Conservation (phyloP, 1,140 invertebrate genomes). For the Drosophila willistoni region DNA sequence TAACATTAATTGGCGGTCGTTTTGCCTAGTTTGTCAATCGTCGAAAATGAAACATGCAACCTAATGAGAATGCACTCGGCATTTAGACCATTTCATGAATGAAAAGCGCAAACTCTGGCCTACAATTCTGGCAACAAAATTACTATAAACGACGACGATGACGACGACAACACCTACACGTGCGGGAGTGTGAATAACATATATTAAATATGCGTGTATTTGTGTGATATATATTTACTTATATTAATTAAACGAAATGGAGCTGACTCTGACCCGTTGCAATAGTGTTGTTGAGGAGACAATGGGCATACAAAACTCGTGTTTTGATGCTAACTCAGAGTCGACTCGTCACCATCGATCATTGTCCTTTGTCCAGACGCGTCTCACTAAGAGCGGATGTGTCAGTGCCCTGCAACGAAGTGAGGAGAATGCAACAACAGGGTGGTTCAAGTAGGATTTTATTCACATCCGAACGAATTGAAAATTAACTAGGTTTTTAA, state of each 20-base stretch:
- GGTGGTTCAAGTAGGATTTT: slow-evolving; percentile 56
- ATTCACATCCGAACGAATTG: neutral
- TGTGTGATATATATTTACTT: too few species aligned
- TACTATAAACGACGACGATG: neutral
- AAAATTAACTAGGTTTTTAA: neutral
- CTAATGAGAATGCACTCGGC: slow-evolving; percentile 51
- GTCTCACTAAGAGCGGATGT: slow-evolving; percentile 70
- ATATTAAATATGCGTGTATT: neutral
- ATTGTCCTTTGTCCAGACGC: slow-evolving; percentile 65
- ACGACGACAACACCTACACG: neutral
- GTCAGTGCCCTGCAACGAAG: slow-evolving; percentile 57
- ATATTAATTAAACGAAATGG: slow-evolving; percentile 37
- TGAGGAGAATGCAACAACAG: slow-evolving; percentile 30
- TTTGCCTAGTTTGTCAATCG: slow-evolving; percentile 4
- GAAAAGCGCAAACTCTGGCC: slow-evolving; percentile 33
- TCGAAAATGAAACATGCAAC: slow-evolving; percentile 10
- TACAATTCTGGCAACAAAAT: neutral
- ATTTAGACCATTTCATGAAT: slow-evolving; percentile 19
- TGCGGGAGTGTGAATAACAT: neutral
- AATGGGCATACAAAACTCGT: slow-evolving; percentile 48
- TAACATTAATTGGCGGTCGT: slow-evolving; percentile 46
- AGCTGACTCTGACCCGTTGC: slow-evolving; percentile 47
- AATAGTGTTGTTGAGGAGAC: slow-evolving; percentile 35
- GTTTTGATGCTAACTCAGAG: slow-evolving; percentile 35
- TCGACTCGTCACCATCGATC: slow-evolving; percentile 41